Evolutionary conservation across 2,888 invertebrate species (phyloP), one percentile per base, ranked within the genome.

Genomic region (Trissolcus japonicus): DNA sequence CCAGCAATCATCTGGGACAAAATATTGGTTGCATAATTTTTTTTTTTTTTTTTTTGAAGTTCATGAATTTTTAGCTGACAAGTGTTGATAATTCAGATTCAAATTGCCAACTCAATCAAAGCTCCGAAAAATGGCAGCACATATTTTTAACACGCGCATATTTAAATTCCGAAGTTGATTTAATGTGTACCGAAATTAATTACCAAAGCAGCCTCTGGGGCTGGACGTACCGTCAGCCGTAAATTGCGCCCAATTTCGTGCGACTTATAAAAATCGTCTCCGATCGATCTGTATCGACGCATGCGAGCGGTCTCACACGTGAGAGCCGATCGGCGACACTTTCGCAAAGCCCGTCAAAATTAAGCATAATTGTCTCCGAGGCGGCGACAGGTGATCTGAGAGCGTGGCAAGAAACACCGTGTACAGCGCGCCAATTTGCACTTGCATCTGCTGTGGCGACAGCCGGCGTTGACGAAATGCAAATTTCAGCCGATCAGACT

Each of bases 401-500:
- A 59, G 21, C 72, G 74, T 66, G 79, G 79, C 56, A 78, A 81
- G 82, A 79, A 79, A 81, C 82, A 82, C 80, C 80, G 35, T 35
- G 74, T 80, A 82, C 72, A 73, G 62, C 83, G 77, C 73, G 35
- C 85, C 87, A 87, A 87, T 87, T 87, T 87, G 83, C 82, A 82
- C 81, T 81, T 78, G 84, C 87, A 88, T 88, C 87, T 88, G 87
- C 87, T 83, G 66, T 79, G 82, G 83, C 84, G 85, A 85, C 87
- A 84, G 86, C 85, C 84, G 86, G 83, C 83, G 84, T 85, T 85
- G 86, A 87, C 85, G 85, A 85, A 87, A 86, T 86, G 86, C 82
- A 85, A 87, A 86, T 86, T 84, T 54, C 76, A 57, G 63, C 76
- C 46, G 66, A 66, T 66, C 69, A 43, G 50, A 66, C 61, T 48